A percentile compares a stretch with the other conserved stretches of the same genome.
Evolutionary conservation across 2,888 invertebrate species (phyloP).

Genomic region (Nemoura dubitans): DNA sequence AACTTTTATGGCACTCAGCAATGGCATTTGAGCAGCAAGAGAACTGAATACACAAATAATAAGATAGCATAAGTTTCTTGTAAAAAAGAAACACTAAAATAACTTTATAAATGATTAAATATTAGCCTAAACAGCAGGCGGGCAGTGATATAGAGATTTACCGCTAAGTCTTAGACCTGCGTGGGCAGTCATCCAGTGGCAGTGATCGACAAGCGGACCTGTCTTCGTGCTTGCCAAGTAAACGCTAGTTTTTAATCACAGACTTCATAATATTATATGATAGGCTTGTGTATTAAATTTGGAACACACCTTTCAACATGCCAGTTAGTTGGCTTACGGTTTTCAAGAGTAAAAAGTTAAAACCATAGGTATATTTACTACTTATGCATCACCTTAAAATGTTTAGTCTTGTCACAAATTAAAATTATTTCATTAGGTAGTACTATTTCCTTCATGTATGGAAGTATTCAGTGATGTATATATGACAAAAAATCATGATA

Average conservation of each 20-base stretch:
- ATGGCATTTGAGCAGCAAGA: neutral
- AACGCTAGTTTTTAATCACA: neutral
- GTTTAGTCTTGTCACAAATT: neutral
- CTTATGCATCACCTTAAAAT: neutral
- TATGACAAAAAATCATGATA: neutral
- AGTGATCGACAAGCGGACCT: constrained; percentile 18
- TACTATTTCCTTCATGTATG: neutral
- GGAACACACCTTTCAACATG: neutral
- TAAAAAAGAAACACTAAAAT: neutral
- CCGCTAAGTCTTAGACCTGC: constrained; percentile 19
- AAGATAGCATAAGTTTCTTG: neutral
- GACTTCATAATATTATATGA: neutral
- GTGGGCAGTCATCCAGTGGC: constrained; percentile 36
- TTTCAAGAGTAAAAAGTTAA: neutral
- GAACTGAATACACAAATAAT: constrained; percentile 3
- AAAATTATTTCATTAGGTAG: neutral
- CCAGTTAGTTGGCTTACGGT: neutral
- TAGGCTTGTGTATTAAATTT: neutral
- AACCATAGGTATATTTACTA: too few species aligned
- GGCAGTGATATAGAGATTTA: constrained; percentile 25
- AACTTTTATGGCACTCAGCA: neutral
- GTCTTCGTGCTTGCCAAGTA: neutral
- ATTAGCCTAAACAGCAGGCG: neutral
- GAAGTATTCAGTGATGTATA: neutral
- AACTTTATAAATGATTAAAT: neutral